Percentiles rank a stretch among this genome's conserved stretches.
Evolutionary conservation across 2,113 vertebrate genomes (phyloP).

Genomic region (Miniopterus natalensis): DNA sequence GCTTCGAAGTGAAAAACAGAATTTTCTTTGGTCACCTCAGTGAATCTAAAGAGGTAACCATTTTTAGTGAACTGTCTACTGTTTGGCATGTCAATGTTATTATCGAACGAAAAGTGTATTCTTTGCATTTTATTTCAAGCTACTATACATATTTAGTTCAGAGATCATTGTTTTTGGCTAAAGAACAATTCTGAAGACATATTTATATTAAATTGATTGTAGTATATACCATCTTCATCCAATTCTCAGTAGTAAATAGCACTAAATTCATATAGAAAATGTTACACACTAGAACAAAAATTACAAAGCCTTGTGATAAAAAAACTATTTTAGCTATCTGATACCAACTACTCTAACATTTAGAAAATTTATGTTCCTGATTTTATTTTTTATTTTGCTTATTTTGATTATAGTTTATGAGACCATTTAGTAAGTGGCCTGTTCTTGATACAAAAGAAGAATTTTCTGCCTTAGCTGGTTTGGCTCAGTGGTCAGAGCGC

Average conservation of each 20-base stretch:
- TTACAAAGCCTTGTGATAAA: neutral
- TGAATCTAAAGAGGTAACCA: neutral
- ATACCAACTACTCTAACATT: neutral
- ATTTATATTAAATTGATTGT: neutral
- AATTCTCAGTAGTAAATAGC: neutral
- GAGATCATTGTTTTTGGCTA: neutral
- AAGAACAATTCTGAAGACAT: neutral
- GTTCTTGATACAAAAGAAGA: neutral
- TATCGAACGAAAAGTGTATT: neutral
- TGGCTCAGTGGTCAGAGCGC: no score
- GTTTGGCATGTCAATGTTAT: neutral
- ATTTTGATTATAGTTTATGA: neutral
- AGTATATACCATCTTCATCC: neutral
- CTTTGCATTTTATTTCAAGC: slow-evolving; percentile 6
- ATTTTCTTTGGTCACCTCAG: neutral
- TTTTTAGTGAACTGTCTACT: neutral
- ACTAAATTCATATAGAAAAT: neutral
- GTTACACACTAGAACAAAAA: neutral
- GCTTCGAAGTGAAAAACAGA: neutral
- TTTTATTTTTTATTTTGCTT: slow-evolving; percentile 1
- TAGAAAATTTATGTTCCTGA: neutral
- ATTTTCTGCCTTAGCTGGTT: neutral
- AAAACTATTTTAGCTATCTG: neutral
- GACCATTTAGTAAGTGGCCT: neutral
- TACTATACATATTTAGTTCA: neutral